Percentiles rank a stretch among this genome's conserved stretches.
phyloP scores from a whole-genome alignment of 2,888 invertebrate genomes.

The Abscondita cerata region DNA sequence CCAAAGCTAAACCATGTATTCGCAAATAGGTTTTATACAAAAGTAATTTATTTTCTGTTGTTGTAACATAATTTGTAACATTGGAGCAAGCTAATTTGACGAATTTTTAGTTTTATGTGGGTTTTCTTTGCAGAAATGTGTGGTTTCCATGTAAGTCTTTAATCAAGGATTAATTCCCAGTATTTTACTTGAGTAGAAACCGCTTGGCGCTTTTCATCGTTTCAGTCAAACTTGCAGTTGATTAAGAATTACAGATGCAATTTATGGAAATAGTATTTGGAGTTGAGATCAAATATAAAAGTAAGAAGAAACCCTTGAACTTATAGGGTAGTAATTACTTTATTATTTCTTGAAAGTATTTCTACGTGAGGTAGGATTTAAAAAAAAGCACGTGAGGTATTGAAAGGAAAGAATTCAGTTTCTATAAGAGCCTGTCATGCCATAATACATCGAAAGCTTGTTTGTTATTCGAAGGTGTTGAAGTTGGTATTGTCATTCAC shows the following conservation, averaged over 20 bases:
- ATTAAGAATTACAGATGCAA: neutral
- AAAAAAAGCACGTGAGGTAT: neutral
- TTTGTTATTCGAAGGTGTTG: too few species aligned
- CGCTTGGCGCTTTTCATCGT: neutral
- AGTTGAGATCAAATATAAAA: neutral
- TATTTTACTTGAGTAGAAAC: slow-evolving; percentile 15
- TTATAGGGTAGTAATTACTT: neutral
- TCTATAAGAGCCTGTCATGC: too few species aligned
- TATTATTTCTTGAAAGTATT: neutral
- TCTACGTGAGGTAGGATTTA: neutral
- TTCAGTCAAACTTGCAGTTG: neutral
- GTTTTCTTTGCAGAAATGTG: slow-evolving; percentile 14
- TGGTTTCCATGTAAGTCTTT: slow-evolving; percentile 16
- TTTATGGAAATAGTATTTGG: neutral
- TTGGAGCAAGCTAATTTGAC: slow-evolving; percentile 6
- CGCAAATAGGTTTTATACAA: neutral
- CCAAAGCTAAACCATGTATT: neutral
- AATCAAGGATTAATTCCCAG: slow-evolving; percentile 9
- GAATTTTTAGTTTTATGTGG: slow-evolving; percentile 11
- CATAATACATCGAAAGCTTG: too few species aligned
- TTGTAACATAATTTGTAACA: neutral
- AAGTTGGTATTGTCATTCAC: too few species aligned
- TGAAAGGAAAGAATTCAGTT: too few species aligned
- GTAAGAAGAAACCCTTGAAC: neutral
- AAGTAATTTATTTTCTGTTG: slow-evolving; percentile 7